Conservation (phyloP, 2,113 vertebrate species). For the Montifringilla adamsi region DNA sequence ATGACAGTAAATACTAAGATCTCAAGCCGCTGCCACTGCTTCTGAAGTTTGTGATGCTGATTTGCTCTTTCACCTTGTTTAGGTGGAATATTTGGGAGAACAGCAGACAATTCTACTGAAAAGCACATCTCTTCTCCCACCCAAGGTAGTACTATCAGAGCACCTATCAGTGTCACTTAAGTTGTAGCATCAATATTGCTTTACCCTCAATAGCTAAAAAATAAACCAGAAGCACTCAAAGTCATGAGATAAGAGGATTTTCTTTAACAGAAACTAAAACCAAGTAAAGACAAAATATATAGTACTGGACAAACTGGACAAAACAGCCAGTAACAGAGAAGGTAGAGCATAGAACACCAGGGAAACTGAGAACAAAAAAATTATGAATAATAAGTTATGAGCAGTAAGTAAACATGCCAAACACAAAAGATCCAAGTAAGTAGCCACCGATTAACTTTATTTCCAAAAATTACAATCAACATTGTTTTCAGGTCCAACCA, state of each 20-base stretch:
- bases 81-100: background rate
- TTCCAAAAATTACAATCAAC: background rate
- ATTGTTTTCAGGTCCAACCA: background rate
- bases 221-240: background rate
- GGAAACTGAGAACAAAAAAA: background rate
- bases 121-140: background rate
- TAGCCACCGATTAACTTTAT: background rate
- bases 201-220: background rate
- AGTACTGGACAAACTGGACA: background rate
- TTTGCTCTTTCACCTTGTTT: background rate
- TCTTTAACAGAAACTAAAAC: background rate
- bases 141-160: background rate
- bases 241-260: background rate
- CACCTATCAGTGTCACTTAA: background rate
- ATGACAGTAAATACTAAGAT: background rate
- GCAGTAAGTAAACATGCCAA: background rate
- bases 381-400: background rate
- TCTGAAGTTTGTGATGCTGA: background rate
- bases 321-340: background rate
- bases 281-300: background rate
- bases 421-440: background rate
- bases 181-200: background rate
- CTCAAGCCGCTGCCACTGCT: background rate
- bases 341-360: background rate
- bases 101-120: background rate